Conservation (phyloP, 1,140 invertebrate species). For the Agrypnia vestita region DNA sequence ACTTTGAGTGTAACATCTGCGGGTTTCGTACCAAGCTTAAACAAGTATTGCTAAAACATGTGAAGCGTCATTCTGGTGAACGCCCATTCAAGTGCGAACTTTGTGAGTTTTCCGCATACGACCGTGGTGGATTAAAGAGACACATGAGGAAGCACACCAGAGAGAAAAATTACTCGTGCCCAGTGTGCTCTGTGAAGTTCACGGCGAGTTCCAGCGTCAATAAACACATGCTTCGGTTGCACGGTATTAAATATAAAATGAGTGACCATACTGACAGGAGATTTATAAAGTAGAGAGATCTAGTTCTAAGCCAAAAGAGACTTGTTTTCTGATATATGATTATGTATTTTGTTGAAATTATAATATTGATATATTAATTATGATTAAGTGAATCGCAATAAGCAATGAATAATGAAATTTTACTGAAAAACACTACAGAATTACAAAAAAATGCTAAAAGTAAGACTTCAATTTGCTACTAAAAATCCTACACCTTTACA, state of each 20-base stretch:
- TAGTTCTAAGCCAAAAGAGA: too few relatives aligned
- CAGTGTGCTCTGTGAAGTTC: constrained; percentile 72
- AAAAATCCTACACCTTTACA: too few relatives aligned
- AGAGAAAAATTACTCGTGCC: constrained; percentile 75
- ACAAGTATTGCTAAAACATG: constrained; percentile 68
- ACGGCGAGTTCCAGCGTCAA: constrained; percentile 69
- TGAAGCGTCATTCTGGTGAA: constrained; percentile 70
- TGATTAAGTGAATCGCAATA: background rate
- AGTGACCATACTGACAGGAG: constrained; percentile 61
- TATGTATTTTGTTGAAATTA: background rate
- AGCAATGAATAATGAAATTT: background rate
- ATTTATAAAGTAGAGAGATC: constrained; percentile 45
- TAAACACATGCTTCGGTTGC: constrained; percentile 68
- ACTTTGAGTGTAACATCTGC: constrained; percentile 69
- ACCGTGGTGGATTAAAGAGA: constrained; percentile 65
- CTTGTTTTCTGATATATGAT: too few relatives aligned
- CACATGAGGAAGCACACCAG: constrained; percentile 72
- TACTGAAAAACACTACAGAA: background rate
- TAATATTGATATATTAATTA: background rate
- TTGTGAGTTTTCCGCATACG: constrained; percentile 66
- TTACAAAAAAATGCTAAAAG: background rate
- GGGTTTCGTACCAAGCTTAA: constrained; percentile 70
- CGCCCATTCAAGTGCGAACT: constrained; percentile 68
- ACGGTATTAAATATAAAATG: constrained; percentile 67
- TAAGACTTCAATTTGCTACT: too few relatives aligned